Conservation (phyloP, 2,113 vertebrate genomes). For the Protobothrops mucrosquamatus region DNA sequence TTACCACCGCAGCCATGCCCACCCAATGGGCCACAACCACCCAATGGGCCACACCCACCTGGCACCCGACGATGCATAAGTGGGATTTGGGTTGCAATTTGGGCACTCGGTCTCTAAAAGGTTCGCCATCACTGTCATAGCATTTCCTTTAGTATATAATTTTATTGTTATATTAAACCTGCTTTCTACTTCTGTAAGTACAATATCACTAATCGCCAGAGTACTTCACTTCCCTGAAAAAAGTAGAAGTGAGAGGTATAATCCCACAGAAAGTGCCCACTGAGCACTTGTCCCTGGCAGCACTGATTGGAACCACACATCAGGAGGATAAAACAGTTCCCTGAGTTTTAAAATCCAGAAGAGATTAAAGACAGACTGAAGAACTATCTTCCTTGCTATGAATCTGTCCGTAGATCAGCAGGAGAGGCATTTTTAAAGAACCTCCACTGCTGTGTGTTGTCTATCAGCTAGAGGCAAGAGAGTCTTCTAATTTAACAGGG, state of each 20-base stretch:
- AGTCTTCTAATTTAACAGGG: background rate
- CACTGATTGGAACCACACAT: background rate
- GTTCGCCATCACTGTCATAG: too few species aligned
- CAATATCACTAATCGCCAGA: background rate
- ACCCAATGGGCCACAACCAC: too few species aligned
- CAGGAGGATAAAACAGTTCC: background rate
- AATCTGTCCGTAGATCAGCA: background rate
- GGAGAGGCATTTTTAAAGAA: background rate
- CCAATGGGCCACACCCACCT: too few species aligned
- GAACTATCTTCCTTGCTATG: background rate
- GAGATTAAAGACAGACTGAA: background rate
- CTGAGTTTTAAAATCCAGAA: background rate
- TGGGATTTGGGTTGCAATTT: too few species aligned
- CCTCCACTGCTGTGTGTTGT: background rate
- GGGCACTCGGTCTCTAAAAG: too few species aligned
- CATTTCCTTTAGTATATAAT: background rate
- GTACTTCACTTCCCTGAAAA: background rate
- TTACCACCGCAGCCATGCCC: too few species aligned
- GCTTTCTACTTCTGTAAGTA: background rate
- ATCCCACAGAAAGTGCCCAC: background rate
- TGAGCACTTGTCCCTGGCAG: background rate
- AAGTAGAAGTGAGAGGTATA: background rate
- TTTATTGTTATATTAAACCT: background rate
- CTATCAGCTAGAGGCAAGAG: background rate
- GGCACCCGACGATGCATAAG: too few species aligned